Conservation (phyloP, 2,113 vertebrate genomes). For the Uropsilus gracilis region DNA sequence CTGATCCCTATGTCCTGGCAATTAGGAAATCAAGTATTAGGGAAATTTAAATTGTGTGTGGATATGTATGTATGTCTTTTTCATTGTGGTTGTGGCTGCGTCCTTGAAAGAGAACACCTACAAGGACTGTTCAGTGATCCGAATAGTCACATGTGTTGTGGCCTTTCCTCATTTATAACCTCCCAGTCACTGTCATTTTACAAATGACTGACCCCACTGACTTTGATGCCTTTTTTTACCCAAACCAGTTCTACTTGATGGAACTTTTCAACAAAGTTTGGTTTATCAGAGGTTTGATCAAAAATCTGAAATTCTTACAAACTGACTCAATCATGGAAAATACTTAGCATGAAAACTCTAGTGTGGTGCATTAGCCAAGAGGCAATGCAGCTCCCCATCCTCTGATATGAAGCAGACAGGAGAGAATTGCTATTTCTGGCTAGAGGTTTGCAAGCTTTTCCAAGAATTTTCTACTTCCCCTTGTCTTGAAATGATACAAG, state of each 20-base stretch:
- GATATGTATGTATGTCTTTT: background rate
- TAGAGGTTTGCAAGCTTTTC: background rate
- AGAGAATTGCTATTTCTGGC: constrained; percentile 33
- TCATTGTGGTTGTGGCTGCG: background rate
- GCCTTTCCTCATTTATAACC: background rate
- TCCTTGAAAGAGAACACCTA: background rate
- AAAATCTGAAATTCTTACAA: background rate
- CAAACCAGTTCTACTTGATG: background rate
- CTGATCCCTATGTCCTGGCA: background rate
- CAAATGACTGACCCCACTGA: background rate
- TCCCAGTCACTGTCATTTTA: background rate
- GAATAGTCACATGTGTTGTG: background rate
- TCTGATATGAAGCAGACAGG: background rate
- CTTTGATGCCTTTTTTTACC: background rate
- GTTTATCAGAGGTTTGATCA: background rate
- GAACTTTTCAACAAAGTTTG: background rate
- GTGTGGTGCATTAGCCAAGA: background rate
- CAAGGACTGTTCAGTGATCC: background rate
- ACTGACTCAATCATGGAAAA: background rate
- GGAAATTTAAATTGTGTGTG: background rate
- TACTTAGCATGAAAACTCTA: background rate
- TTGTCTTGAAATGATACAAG: constrained; percentile 42
- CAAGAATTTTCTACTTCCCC: constrained; percentile 51
- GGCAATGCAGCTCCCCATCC: background rate
- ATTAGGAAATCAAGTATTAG: background rate